Evolutionary conservation across 2,797 vertebrate genomes (phyloP).

Genomic region (Sphenodon punctatus): DNA sequence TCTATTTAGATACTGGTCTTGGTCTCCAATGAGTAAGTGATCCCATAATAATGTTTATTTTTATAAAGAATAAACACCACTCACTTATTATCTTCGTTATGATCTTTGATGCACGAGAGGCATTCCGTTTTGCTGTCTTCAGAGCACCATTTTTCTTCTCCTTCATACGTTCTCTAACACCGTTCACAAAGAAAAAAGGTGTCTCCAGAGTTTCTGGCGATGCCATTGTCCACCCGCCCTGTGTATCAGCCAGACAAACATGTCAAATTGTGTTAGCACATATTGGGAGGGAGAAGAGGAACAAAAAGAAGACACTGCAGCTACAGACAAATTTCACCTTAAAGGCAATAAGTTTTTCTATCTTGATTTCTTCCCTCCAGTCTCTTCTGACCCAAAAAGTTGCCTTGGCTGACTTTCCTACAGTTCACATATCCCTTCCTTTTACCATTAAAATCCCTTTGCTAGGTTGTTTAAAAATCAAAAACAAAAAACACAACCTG

Average conservation of each 20-base stretch:
- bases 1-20: too few relatives aligned
- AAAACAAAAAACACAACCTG: too few relatives aligned
- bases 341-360: neutral
- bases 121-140: constrained; percentile 62
- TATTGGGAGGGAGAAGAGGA: neutral
- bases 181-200: neutral
- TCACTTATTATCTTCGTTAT: constrained; percentile 72
- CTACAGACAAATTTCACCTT: neutral
- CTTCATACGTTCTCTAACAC: constrained; percentile 59
- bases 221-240: constrained; percentile 16
- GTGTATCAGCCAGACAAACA: neutral
- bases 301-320: neutral
- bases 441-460: neutral
- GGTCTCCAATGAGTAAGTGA: too few relatives aligned
- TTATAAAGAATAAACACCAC: neutral
- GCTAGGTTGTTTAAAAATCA: too few relatives aligned
- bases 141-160: constrained; percentile 61
- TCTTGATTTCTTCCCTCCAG: neutral
- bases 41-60: too few relatives aligned
- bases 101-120: constrained; percentile 69
- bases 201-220: neutral
- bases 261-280: neutral
- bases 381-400: neutral
- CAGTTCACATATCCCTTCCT: neutral
- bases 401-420: too few relatives aligned